Evolutionary conservation across 2,113 vertebrate species (phyloP).

Genomic region (Cochlearius cochlearius): DNA sequence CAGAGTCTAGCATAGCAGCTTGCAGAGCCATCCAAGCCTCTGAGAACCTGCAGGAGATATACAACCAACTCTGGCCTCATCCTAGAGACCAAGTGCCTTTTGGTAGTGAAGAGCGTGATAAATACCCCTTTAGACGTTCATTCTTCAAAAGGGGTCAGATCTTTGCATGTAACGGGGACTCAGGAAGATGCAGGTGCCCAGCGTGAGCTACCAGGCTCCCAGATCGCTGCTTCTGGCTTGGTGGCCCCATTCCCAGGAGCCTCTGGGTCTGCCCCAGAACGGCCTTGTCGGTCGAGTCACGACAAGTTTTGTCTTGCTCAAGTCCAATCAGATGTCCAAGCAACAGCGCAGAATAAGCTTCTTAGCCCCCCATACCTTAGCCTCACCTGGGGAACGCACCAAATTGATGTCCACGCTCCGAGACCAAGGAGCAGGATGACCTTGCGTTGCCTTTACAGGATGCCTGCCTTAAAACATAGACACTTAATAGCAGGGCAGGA

Average conservation of each 20-base stretch:
- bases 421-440: neutral
- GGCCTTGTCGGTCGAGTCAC: accelerated
- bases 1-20: neutral
- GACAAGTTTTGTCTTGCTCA: neutral
- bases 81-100: neutral
- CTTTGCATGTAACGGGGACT: neutral
- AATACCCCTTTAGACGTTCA: neutral
- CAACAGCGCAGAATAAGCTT: neutral
- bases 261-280: neutral
- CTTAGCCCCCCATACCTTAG: neutral
- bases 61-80: neutral
- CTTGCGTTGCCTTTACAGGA: neutral
- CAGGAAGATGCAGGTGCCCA: neutral
- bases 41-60: neutral
- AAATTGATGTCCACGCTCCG: neutral
- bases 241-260: neutral
- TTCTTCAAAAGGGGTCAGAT: neutral
- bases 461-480: neutral
- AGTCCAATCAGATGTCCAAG: neutral
- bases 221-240: neutral
- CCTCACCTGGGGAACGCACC: accelerated
- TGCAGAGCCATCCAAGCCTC: neutral
- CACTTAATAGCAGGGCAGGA: accelerated
- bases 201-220: neutral
- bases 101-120: neutral